These are phyloP conservation scores for Carcinoscorpius rotundicauda DNA, from an alignment of 1,140 invertebrate genomes.

Conservation along the genomic window DNA sequence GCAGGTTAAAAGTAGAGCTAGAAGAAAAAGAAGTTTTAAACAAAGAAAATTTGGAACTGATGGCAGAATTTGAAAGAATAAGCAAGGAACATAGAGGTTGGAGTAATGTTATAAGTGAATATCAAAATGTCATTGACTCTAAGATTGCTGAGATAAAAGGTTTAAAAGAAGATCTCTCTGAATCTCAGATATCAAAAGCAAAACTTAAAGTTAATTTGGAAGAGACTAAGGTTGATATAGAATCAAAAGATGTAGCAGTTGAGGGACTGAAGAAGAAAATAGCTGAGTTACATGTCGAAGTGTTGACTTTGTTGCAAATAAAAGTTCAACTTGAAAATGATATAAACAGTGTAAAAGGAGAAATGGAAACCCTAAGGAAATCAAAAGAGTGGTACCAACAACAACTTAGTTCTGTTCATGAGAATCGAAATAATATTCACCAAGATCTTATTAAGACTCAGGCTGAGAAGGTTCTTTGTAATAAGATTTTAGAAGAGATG, in stretches of 20 bases:
- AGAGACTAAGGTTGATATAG: slow-evolving; percentile 31
- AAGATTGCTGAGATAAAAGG: slow-evolving; percentile 30
- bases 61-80: slow-evolving; percentile 6
- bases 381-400: slow-evolving; percentile 39
- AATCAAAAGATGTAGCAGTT: slow-evolving; percentile 33
- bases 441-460: slow-evolving; percentile 34
- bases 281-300: slow-evolving; percentile 37
- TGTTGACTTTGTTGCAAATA: slow-evolving; percentile 32
- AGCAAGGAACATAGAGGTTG: slow-evolving; percentile 21
- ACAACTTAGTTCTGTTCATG: slow-evolving; percentile 34
- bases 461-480: slow-evolving; percentile 27
- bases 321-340: slow-evolving; percentile 36
- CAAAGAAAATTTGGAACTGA: slow-evolving; percentile 10
- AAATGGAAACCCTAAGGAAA: slow-evolving; percentile 32
- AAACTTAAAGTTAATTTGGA: slow-evolving; percentile 29
- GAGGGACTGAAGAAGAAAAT: slow-evolving; percentile 37
- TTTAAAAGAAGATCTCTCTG: slow-evolving; percentile 30
- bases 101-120: slow-evolving; percentile 30
- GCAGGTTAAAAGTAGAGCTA: slow-evolving; percentile 24
- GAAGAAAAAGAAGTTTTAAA: slow-evolving; percentile 24
- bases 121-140: slow-evolving; percentile 31
- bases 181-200: slow-evolving; percentile 14
- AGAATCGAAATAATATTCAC: slow-evolving; percentile 31
- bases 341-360: slow-evolving; percentile 30
- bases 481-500: slow-evolving; percentile 32